Percentiles rank a stretch among this genome's conserved stretches.
phyloP scores from a whole-genome alignment of 2,113 vertebrate species.

The Trogon surrucura region DNA sequence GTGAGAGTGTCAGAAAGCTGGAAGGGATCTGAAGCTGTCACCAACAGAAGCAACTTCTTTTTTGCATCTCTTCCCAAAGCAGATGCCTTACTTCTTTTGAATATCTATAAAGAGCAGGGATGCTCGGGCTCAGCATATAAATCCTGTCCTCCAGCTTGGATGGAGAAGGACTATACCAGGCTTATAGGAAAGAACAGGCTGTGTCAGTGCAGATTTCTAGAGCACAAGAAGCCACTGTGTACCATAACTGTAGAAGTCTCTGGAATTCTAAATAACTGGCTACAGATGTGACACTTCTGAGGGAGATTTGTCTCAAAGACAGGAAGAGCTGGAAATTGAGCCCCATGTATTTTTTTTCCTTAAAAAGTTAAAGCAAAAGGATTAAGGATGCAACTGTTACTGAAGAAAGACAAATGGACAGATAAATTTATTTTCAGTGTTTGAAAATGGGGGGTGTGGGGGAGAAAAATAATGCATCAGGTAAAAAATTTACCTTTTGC shows the following conservation, averaged over 20 bases:
- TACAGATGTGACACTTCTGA: neutral
- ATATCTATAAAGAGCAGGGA: neutral
- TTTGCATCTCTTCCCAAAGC: neutral
- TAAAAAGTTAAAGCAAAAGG: neutral
- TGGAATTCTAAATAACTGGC: neutral
- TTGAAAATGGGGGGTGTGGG: neutral
- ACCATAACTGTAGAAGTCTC: neutral
- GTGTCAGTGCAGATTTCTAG: neutral
- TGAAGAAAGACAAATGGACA: neutral
- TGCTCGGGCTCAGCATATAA: neutral
- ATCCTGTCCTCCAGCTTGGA: neutral
- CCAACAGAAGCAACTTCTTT: neutral
- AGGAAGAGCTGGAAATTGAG: neutral
- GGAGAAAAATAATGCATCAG: neutral
- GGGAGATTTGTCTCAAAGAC: conserved; percentile 5
- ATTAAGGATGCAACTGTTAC: neutral
- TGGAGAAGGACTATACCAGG: neutral
- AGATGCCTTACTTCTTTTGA: neutral
- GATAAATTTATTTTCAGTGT: neutral
- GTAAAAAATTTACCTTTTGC: neutral
- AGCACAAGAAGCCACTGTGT: neutral
- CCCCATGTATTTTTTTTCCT: neutral
- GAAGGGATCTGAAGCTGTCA: neutral
- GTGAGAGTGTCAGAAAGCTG: neutral
- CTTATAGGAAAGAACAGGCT: neutral